phyloP scores from a whole-genome alignment of 2,113 vertebrate species.

The Hippoglossus stenolepis region DNA sequence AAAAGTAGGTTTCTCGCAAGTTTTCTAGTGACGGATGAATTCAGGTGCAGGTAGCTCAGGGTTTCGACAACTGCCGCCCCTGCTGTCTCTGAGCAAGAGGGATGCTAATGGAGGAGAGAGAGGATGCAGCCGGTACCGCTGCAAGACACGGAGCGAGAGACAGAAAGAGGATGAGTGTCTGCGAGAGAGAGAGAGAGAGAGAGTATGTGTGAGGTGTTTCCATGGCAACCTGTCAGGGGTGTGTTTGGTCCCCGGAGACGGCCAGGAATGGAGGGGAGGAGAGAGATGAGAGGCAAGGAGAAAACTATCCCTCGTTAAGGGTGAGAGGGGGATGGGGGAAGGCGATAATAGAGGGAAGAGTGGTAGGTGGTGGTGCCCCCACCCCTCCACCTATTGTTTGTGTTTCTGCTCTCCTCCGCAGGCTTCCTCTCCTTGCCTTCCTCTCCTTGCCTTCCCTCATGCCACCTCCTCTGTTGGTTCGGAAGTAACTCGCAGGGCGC shows the following conservation, averaged over 20 bases:
- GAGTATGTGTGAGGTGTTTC: constrained; percentile 73
- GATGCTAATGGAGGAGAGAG: constrained; percentile 69
- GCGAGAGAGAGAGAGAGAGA: constrained; percentile 10
- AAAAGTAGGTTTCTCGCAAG: neutral
- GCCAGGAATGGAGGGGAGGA: constrained; percentile 42
- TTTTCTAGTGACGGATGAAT: constrained; percentile 26
- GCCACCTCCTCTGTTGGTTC: constrained; percentile 16
- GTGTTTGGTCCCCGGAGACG: constrained; percentile 79
- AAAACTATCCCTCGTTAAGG: constrained; percentile 74
- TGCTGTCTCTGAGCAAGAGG: constrained; percentile 53
- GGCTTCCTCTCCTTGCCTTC: constrained; percentile 1
- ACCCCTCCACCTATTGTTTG: constrained; percentile 38
- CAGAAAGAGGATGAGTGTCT: constrained; percentile 13
- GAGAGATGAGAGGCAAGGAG: constrained; percentile 64
- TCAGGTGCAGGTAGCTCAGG: constrained; percentile 15
- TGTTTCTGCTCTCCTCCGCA: constrained; percentile 21
- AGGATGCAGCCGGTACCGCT: constrained; percentile 55
- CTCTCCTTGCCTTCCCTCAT: constrained; percentile 11
- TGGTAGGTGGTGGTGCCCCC: constrained; percentile 36
- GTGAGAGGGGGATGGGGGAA: constrained; percentile 46
- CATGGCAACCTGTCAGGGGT: constrained; percentile 79
- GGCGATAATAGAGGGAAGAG: constrained; percentile 54
- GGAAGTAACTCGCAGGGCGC: constrained; percentile 19
- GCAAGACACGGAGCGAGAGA: constrained; percentile 47
- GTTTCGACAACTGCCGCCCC: constrained; percentile 14